Base-by-base conservation (phyloP, 92 coral and sea anemone species). In the Parazoanthus swiftii region DNA sequence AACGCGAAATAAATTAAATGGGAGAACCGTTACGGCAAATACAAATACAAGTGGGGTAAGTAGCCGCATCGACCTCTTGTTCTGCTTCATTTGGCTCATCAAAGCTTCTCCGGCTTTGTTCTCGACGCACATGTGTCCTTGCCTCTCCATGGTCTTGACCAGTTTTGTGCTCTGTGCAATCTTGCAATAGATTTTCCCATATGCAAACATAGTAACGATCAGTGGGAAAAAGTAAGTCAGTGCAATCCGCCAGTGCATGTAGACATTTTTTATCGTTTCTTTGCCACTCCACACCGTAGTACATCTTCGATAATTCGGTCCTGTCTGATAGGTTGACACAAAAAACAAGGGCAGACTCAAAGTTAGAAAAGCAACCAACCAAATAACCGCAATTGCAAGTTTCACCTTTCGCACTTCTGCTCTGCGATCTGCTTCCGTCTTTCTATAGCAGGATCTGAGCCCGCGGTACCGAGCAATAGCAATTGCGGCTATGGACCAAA, bases 41-140 rank as follows among this genome's bases (percentile, higher is more conserved):
- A 76, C 80, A 8, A 76, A 76, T 10, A 76, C 80, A 9, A 76
- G 80, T 39, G 80, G 80, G 11, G 80, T 76, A 2, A 76, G 46
- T 14, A 76, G n/a, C 6, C 26, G 50, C 80, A 76, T 76, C 1
- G 80, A 43, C 9, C 51, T 43, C 80, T 76, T 76, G 80, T 76
- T 76, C 54, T 38, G 42, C 25, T 39, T 38, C 80, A 38, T 76
- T 39, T 76, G 80, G 33, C 20, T 76, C n/a, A 35, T 2, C 80
- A 76, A 42, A 39, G 80, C 80, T 23, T 76, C 46, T 7, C 80
- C 80, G 14, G 80, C 80, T 38, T 76, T 76, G 80, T 76, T 76
- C 11, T 38, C 80, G 25, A 37, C 25, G 10, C 48, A 76, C 10
- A 76, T 76, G 54, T 76, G 80, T 4, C 80, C 80, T 18, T 76